Evolutionary conservation across 2,888 invertebrate genomes (phyloP).

Genomic region (Leptinotarsa peninsularis): DNA sequence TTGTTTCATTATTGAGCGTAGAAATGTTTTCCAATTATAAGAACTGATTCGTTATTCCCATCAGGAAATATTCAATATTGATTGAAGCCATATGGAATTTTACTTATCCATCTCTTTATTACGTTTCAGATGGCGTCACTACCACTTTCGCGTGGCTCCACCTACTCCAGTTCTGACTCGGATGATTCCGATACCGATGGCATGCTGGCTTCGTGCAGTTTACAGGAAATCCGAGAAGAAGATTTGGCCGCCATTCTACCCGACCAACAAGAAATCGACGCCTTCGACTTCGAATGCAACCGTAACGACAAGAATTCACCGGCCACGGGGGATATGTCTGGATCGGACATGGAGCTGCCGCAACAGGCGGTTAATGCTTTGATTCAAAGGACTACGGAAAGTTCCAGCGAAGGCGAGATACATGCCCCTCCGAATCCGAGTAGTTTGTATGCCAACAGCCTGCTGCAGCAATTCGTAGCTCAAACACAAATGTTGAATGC

Average conservation of each 20-base stretch:
- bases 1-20: too few species aligned
- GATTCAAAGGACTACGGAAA: conserved; percentile 80
- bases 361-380: conserved; percentile 81
- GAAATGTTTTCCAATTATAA: too few species aligned
- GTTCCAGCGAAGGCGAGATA: conserved; percentile 79
- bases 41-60: not conserved
- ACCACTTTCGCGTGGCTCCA: conserved; percentile 60
- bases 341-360: conserved; percentile 81
- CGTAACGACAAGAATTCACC: conserved; percentile 55
- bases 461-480: conserved; percentile 84
- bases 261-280: conserved; percentile 74
- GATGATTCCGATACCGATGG: conserved; percentile 68
- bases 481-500: conserved; percentile 79
- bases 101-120: not conserved
- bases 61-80: not conserved
- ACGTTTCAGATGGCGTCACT: conserved; percentile 64
- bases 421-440: conserved; percentile 64
- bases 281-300: conserved; percentile 65
- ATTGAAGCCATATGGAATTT: not conserved
- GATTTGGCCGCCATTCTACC: conserved; percentile 83
- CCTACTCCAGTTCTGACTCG: conserved; percentile 60
- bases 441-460: conserved; percentile 65
- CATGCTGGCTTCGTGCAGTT: conserved; percentile 71
- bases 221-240: conserved; percentile 81
- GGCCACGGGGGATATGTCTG: conserved; percentile 71